These are phyloP conservation scores for Hylia prasina DNA, from an alignment of 2,113 vertebrate genomes.

Conservation along the genomic window DNA sequence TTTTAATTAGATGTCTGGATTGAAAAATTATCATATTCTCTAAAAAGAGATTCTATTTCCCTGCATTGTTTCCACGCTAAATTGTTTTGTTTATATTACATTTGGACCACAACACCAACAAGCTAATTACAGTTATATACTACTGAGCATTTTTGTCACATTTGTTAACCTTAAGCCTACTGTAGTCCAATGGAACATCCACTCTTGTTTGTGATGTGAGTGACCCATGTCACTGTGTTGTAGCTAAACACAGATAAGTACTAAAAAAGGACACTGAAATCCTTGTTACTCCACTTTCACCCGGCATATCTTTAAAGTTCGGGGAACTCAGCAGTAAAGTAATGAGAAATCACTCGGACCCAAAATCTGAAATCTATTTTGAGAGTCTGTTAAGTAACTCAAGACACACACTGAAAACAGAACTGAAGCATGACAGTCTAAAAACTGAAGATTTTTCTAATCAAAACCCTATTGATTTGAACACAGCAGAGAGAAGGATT, in stretches of 20 bases:
- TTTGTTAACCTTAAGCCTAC: not conserved
- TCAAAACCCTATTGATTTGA: not conserved
- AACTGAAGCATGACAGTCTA: not conserved
- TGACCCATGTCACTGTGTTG: not conserved
- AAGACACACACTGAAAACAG: not conserved
- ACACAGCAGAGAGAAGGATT: not conserved
- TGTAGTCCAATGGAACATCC: not conserved
- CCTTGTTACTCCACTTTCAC: not conserved
- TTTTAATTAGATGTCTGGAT: not conserved
- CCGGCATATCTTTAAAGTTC: not conserved
- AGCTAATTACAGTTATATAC: not conserved
- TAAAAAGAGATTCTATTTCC: not conserved
- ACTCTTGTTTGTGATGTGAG: not conserved
- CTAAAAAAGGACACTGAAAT: not conserved
- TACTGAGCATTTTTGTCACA: not conserved
- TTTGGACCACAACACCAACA: not conserved
- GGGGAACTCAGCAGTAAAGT: not conserved
- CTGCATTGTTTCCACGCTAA: not conserved
- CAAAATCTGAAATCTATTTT: not conserved
- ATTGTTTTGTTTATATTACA: not conserved
- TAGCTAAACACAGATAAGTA: not conserved
- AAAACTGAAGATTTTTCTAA: not conserved
- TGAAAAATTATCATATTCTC: not conserved
- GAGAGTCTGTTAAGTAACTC: not conserved
- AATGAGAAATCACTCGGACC: not conserved